Evolutionary conservation across 2,113 vertebrate species (phyloP).

Genomic region (Melanerpes formicivorus): DNA sequence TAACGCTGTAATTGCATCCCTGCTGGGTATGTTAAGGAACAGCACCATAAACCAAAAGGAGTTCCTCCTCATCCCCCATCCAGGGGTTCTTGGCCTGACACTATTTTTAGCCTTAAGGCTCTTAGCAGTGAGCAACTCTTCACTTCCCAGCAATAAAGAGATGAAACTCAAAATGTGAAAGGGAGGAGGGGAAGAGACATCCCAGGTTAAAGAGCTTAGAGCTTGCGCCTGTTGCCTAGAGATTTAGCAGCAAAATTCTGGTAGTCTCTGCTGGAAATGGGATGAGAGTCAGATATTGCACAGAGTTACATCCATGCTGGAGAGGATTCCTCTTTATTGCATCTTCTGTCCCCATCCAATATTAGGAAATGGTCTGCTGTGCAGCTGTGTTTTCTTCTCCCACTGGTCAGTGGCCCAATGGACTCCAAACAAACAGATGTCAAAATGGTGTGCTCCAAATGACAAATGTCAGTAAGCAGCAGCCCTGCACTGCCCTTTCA

Average conservation of each 20-base stretch:
- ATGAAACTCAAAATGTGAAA: background rate
- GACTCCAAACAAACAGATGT: background rate
- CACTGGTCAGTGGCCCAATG: background rate
- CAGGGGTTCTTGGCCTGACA: background rate
- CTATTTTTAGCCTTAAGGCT: conserved; percentile 9
- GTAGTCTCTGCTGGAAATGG: background rate
- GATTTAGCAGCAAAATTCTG: background rate
- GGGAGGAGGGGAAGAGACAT: background rate
- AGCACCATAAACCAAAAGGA: background rate
- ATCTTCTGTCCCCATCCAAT: background rate
- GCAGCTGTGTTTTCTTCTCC: conserved; percentile 11
- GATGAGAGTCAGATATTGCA: background rate
- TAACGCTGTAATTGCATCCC: background rate
- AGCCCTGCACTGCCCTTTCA: conserved; percentile 18
- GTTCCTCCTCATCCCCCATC: background rate
- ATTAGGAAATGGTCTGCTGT: background rate
- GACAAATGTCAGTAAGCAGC: background rate
- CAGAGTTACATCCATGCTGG: background rate
- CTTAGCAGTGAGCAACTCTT: background rate
- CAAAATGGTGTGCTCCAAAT: background rate
- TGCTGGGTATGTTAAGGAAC: background rate
- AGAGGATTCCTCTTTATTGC: conserved; percentile 25
- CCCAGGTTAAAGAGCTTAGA: background rate
- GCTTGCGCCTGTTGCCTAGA: background rate
- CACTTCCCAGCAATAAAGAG: background rate